Evolutionary conservation across 2,888 invertebrate genomes (phyloP).

Genomic region (Hirtodrosophila duncani): DNA sequence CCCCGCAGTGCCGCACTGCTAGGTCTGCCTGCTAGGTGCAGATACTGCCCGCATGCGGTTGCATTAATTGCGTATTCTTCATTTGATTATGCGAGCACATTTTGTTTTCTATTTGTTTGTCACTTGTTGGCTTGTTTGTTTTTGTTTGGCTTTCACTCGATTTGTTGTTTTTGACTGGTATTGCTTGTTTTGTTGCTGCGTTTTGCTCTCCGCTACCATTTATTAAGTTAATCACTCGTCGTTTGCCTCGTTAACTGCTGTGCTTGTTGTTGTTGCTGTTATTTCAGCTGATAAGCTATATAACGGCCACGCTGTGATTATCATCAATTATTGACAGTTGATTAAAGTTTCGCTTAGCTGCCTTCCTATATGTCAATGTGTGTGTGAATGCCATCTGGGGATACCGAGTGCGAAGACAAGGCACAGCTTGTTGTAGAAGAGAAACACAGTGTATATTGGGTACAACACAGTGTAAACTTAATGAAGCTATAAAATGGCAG

Average conservation of each 20-base stretch:
- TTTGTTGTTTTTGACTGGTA: conserved; percentile 19
- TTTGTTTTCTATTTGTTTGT: conserved; percentile 22
- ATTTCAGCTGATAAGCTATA: conserved; percentile 42
- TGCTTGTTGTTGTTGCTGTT: conserved; percentile 12
- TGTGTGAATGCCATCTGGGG: too few relatives aligned
- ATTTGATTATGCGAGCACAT: background rate
- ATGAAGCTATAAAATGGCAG: background rate
- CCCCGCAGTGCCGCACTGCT: background rate
- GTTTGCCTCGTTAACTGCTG: conserved; percentile 15
- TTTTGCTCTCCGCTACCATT: conserved; percentile 8
- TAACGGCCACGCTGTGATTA: conserved; percentile 48
- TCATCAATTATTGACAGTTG: conserved; percentile 63
- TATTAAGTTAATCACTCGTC: conserved; percentile 48
- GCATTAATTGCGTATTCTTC: conserved; percentile 26
- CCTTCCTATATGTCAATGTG: too few relatives aligned
- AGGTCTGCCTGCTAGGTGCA: background rate
- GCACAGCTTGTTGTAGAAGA: too few relatives aligned
- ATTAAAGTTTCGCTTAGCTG: conserved; percentile 53
- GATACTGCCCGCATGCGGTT: conserved; percentile 19
- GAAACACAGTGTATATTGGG: background rate
- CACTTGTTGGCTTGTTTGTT: conserved; percentile 14
- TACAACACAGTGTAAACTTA: background rate
- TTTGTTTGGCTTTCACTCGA: conserved; percentile 4
- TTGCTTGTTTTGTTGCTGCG: background rate
- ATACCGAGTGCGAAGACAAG: too few relatives aligned